Evolutionary conservation across 2,797 vertebrate genomes (phyloP), one percentile per base, ranked within the genome.

Genomic region (Gymnocypris eckloni): DNA sequence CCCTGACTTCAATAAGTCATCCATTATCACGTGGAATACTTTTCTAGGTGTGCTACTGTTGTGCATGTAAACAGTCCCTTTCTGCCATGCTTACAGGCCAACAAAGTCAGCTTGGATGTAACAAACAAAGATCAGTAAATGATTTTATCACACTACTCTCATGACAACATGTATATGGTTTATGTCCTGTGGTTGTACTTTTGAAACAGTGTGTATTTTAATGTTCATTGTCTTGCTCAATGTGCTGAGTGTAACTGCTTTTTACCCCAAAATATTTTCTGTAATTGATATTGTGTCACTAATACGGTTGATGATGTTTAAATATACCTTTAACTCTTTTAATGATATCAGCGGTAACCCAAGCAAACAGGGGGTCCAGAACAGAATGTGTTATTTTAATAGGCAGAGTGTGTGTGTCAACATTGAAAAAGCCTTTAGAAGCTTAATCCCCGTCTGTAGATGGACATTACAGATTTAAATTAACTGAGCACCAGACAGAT

Each of bases 361-460:
- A 52, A 50, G 28, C 39, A 83, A 79, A 75, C n/a, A 12, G 1
- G 6, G 4, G 22, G 8, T 20, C 20, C 25, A 39, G 6, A 20
- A 72, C 41, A 52, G 33, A 79, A 33, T n/a, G 11, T 67, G 59
- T 70, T 5, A 73, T 41, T 73, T 61, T 59, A 33, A 54, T 45
- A 80, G 43, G 43, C 16, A 33, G 66, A 22, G 9, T 54, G 33
- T 66, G 9, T 66, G 59, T 67, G 41, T 77, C 50, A 45, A 64
- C n/a, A 72, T 61, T 79, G 66, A 77, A 37, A 81, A 67, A 85
- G 77, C 82, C 59, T 80, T 72, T 83, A 87, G 28, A 67, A 56
- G 77, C 77, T 81, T 87, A 87, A 87, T 84, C 82, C 77, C 64
- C 22, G 6, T 84, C 81, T 87, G 69, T 75, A 80, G 48, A 56